Percentiles rank a stretch among this genome's conserved stretches.
phyloP scores from a whole-genome alignment of 2,113 vertebrate species.

The Aptenodytes patagonicus region DNA sequence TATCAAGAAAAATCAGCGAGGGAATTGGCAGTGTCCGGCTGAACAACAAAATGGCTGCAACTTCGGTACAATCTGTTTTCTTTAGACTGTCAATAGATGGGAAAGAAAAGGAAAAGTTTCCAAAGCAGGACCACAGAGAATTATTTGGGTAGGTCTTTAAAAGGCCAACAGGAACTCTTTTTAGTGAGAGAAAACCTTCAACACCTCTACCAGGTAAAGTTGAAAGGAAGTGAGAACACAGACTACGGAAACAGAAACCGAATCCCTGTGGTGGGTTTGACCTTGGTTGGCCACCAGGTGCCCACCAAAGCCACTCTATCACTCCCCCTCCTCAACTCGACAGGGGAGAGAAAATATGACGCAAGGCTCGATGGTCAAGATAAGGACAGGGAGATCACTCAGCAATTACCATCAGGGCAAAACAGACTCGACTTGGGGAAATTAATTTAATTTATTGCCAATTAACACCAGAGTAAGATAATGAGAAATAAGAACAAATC shows the following conservation, averaged over 20 bases:
- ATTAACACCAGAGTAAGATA: background rate
- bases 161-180: background rate
- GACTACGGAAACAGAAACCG: background rate
- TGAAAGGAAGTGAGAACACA: background rate
- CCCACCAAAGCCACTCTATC: background rate
- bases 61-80: background rate
- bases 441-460: background rate
- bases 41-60: background rate
- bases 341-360: background rate
- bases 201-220: background rate
- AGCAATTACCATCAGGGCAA: background rate
- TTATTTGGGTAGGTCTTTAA: background rate
- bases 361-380: rapidly evolving
- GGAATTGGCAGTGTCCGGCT: background rate
- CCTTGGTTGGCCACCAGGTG: background rate
- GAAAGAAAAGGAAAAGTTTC: background rate
- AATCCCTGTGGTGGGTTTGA: background rate
- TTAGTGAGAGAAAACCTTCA: background rate
- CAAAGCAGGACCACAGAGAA: background rate
- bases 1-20: background rate
- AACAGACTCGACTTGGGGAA: background rate
- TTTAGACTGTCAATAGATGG: background rate
- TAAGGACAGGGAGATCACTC: background rate
- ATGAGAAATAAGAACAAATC: background rate
- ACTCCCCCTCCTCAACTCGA: background rate